Conservation (phyloP, 2,797 vertebrate species). For the Premnoplex brunnescens region DNA sequence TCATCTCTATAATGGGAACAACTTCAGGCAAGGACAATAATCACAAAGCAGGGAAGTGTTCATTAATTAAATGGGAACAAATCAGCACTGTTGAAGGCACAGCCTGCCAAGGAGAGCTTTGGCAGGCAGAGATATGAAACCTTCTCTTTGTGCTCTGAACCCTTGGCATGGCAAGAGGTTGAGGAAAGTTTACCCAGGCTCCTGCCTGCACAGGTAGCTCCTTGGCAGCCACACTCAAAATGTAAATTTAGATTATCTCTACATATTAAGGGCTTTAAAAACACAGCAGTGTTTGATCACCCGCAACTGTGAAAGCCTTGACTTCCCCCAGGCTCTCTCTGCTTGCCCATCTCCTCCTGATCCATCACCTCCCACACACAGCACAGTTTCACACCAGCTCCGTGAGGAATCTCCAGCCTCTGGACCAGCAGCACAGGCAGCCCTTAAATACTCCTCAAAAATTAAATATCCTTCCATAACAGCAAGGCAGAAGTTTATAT, state of each 20-base stretch:
- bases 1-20: constrained; percentile 34
- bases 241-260: not conserved
- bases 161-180: not conserved
- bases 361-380: not conserved
- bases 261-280: not conserved
- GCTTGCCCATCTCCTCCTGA: not conserved
- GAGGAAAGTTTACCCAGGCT: not conserved
- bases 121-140: not conserved
- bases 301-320: not conserved
- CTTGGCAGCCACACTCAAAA: not conserved
- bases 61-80: constrained; percentile 56
- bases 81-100: not conserved
- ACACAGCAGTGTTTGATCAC: fast-evolving
- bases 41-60: constrained; percentile 21
- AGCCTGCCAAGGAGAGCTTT: constrained; percentile 35
- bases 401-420: fast-evolving
- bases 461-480: not conserved
- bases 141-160: not conserved
- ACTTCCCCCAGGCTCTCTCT: not conserved
- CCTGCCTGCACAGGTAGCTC: not conserved
- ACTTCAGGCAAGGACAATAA: constrained; percentile 52
- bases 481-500: not conserved
- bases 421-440: fast-evolving
- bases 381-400: not conserved
- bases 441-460: not conserved